Percentiles rank a stretch among this genome's conserved stretches.
Evolutionary conservation across 2,888 invertebrate species (phyloP).

Genomic region (Rotaria sp.): DNA sequence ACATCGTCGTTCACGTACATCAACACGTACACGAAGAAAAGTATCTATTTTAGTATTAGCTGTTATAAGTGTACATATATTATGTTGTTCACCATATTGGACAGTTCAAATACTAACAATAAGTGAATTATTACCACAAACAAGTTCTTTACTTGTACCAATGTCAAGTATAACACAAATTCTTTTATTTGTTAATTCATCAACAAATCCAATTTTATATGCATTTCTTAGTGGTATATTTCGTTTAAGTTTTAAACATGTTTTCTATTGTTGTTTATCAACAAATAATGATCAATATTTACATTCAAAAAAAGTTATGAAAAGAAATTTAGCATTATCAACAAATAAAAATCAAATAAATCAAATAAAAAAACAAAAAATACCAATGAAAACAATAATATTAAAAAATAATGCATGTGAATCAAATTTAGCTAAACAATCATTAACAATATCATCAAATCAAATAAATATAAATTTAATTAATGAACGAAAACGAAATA

Average conservation of each 20-base stretch:
- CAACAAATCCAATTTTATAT: slow-evolving; percentile 37
- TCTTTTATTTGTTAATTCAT: slow-evolving; percentile 37
- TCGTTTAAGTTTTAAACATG: slow-evolving; percentile 38
- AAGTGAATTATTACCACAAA: not conserved
- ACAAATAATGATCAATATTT: not conserved
- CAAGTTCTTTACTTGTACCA: slow-evolving; percentile 30
- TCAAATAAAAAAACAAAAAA: not conserved
- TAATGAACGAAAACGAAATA: not conserved
- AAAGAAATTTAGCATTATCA: not conserved
- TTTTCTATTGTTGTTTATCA: slow-evolving; percentile 1
- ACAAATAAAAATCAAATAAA: not conserved
- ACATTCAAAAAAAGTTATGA: not conserved
- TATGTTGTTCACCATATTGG: slow-evolving; percentile 38
- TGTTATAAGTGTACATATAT: slow-evolving; percentile 36
- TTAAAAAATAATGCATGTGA: not conserved
- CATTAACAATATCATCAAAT: not conserved
- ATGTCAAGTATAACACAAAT: slow-evolving; percentile 32
- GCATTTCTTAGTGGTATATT: slow-evolving; percentile 39
- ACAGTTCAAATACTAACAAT: slow-evolving; percentile 30
- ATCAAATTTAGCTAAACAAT: not conserved
- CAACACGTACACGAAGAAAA: slow-evolving; percentile 30
- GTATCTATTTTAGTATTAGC: slow-evolving; percentile 33
- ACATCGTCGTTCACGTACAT: slow-evolving; percentile 12
- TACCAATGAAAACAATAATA: not conserved
- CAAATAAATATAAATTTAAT: not conserved